Base-by-base conservation (phyloP, 2,888 invertebrate genomes). In the Dicyrtoma fusca region DNA sequence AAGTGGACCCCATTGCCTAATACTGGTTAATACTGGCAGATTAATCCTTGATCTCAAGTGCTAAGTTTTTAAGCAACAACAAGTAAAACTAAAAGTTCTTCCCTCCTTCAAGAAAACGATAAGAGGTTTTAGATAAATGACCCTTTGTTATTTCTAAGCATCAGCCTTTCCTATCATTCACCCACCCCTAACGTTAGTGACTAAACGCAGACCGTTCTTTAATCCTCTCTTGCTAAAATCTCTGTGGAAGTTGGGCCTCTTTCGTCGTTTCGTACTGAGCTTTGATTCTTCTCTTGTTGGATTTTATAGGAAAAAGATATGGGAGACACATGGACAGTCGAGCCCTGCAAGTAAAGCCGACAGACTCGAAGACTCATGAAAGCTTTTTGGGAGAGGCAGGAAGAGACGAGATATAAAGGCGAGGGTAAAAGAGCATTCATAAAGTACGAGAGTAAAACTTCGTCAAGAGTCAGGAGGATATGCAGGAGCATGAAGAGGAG, bases 381-480 rank as follows among this genome's bases (percentile, higher is more conserved):
- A 64, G 47, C 19, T 47, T 47, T 68, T 68, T 59, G 68, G 68
- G 68, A 68, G 68, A 68, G 68, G 68, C 68, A 64, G 51, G 68
- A 68, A 68, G 55, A 26, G 55, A 64, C 23, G 19, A 23, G 55
- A 34, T 68, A 42, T 61, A 23, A 34, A 57, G 57, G 68, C 23
- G 68, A 57, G 57, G 68, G 55, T 57, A 57, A 68, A 68, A 21
- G 68, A 68, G 55, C 68, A 68, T 68, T 68, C 55, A 44, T 44
- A 57, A 59, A 14, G 23, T 34, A 34, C 34, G 34, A 34, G 14
- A 19, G 53, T 53, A 4, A 17, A 53, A 53, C 53, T 21, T 14
- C 5, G 53, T 10, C 19, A 53, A 53, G 53, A 53, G n/a, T 17
- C 3, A 49, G 17, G 5, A 14, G n/a, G 49, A 49, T 14, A 49